A percentile compares a stretch with the other conserved stretches of the same genome.
Evolutionary conservation across 1,140 invertebrate genomes (phyloP).

Genomic region (Condylostylus longicornis): DNA sequence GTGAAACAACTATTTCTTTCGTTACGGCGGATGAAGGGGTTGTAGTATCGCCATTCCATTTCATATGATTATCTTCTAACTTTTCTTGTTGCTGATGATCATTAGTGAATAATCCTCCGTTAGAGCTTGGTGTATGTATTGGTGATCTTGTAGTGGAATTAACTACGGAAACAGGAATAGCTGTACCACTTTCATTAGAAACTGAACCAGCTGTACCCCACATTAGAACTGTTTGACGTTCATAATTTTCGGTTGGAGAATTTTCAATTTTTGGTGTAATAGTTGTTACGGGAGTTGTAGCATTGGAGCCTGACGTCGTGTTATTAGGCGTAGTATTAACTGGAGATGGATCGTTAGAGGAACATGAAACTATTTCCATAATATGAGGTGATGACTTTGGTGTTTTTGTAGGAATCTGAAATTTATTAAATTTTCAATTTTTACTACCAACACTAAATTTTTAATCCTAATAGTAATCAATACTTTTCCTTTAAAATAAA

Average conservation of each 20-base stretch:
- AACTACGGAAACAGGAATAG: conserved; percentile 2
- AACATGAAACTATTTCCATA: conserved; percentile 30
- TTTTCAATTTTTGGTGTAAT: conserved; percentile 32
- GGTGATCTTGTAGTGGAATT: conserved; percentile 31
- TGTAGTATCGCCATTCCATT: no score
- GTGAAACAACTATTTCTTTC: conserved; percentile 12
- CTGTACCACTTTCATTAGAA: not conserved
- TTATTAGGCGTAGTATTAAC: conserved; percentile 9
- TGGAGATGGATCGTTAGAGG: conserved; percentile 27
- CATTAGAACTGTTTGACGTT: conserved; percentile 72
- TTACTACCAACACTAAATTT: not conserved
- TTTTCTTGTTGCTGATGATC: conserved; percentile 7
- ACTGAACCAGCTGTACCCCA: conserved; percentile 50
- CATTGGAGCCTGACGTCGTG: conserved; percentile 3
- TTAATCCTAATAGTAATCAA: not conserved
- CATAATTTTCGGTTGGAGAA: conserved; percentile 33
- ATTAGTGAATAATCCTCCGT: conserved; percentile 17
- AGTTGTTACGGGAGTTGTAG: conserved; percentile 24
- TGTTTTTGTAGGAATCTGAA: conserved; percentile 26
- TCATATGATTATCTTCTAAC: no score
- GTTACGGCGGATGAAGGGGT: no score
- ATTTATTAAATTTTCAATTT: not conserved
- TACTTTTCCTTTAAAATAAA: not conserved
- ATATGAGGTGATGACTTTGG: conserved; percentile 30
- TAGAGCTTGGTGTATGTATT: conserved; percentile 12